These are phyloP conservation scores for Mesembrinibis cayennensis DNA, from an alignment of 2,113 vertebrate species.

Conservation along the genomic window DNA sequence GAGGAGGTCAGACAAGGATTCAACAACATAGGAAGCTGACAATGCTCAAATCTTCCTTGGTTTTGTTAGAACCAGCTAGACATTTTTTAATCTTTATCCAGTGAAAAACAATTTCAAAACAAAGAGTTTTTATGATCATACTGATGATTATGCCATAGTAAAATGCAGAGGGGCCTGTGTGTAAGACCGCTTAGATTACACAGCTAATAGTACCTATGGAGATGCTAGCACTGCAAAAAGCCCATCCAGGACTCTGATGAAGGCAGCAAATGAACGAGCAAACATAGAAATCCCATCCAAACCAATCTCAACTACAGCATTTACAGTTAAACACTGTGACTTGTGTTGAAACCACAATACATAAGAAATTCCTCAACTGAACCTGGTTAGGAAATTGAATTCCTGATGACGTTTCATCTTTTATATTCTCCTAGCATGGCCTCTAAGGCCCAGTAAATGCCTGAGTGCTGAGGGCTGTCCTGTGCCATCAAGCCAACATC, in stretches of 20 bases:
- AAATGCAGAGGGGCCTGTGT: not conserved
- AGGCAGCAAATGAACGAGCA: not conserved
- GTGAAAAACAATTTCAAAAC: not conserved
- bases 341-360: not conserved
- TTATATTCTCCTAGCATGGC: not conserved
- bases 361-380: not conserved
- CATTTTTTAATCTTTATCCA: not conserved
- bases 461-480: not conserved
- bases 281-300: not conserved
- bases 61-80: not conserved
- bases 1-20: not conserved
- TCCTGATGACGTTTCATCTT: not conserved
- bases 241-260: not conserved
- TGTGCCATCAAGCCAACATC: fast-evolving
- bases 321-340: not conserved
- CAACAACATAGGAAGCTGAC: not conserved
- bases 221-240: not conserved
- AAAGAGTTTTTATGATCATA: not conserved
- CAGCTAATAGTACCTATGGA: not conserved
- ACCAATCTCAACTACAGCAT: not conserved
- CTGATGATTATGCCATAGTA: not conserved
- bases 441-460: not conserved
- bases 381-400: not conserved
- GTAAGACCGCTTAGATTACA: not conserved
- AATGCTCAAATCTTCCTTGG: not conserved